A percentile compares a stretch with the other conserved stretches of the same genome.
Conservation (phyloP, 2,888 invertebrate genomes). For the Mesoligia furuncula region DNA sequence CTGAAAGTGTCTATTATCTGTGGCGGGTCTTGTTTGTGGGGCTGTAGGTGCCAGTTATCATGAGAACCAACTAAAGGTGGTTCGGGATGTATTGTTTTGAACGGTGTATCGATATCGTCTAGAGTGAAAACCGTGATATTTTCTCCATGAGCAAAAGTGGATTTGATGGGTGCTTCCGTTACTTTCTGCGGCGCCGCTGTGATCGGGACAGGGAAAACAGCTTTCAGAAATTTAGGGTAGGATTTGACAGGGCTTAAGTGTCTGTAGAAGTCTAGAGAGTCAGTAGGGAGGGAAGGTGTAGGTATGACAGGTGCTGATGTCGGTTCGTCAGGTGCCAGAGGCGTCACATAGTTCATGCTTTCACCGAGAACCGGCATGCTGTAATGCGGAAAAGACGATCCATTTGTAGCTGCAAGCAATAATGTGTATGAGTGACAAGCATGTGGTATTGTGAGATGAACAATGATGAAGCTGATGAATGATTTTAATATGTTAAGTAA, state of each 20-base stretch:
- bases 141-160: constrained; percentile 57
- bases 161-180: constrained; percentile 49
- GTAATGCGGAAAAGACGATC: constrained; percentile 73
- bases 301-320: constrained; percentile 70
- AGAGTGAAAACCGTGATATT: constrained; percentile 79
- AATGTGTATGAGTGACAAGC: constrained; percentile 79
- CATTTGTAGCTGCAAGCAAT: constrained; percentile 86
- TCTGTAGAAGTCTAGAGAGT: constrained; percentile 75
- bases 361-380: constrained; percentile 72
- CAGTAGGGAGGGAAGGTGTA: constrained; percentile 73
- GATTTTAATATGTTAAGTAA: constrained; percentile 3
- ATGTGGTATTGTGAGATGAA: constrained; percentile 58
- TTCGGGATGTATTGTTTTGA: constrained; percentile 74
- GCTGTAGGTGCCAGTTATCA: constrained; percentile 60
- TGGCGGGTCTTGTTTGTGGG: constrained; percentile 31
- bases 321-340: constrained; percentile 71
- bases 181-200: constrained; percentile 26
- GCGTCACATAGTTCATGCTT: constrained; percentile 79
- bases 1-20: constrained; percentile 42
- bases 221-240: constrained; percentile 75
- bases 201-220: constrained; percentile 60
- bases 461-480: constrained; percentile 29
- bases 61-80: constrained; percentile 61
- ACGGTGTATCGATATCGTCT: constrained; percentile 72
- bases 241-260: constrained; percentile 76